Evolutionary conservation across 2,113 vertebrate species (phyloP).

Genomic region (Cebus imitator): DNA sequence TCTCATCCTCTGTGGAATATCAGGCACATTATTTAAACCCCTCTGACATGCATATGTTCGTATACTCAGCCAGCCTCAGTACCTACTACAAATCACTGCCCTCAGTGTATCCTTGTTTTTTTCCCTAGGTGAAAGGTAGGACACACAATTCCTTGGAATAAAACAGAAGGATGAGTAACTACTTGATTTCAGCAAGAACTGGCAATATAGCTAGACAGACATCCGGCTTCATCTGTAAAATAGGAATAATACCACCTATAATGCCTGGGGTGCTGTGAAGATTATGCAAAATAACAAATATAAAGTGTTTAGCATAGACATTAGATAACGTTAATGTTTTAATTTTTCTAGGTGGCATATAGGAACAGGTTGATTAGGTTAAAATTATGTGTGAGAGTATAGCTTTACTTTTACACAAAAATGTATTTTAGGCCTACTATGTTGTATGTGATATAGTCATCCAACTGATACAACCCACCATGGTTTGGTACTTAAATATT

Average conservation of each 20-base stretch:
- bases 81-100: slow-evolving; percentile 59
- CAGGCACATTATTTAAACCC: not conserved
- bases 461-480: not conserved
- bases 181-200: slow-evolving; percentile 58
- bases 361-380: not conserved
- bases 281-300: not conserved
- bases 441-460: not conserved
- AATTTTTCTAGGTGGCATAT: not conserved
- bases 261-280: not conserved
- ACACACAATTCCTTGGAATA: slow-evolving; percentile 24
- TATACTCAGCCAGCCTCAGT: slow-evolving; percentile 81
- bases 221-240: not conserved
- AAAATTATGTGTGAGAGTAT: not conserved
- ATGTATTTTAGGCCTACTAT: not conserved
- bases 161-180: slow-evolving; percentile 17
- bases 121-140: slow-evolving; percentile 50
- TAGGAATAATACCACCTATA: not conserved
- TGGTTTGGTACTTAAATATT: not conserved
- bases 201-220: slow-evolving; percentile 47
- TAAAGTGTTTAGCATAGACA: not conserved
- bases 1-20: not conserved
- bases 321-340: not conserved
- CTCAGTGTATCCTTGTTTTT: slow-evolving; percentile 73
- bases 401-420: slow-evolving; percentile 35
- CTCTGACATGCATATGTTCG: slow-evolving; percentile 77